Conservation (phyloP, 2,888 invertebrate genomes). For the Drosophila ezoana region DNA sequence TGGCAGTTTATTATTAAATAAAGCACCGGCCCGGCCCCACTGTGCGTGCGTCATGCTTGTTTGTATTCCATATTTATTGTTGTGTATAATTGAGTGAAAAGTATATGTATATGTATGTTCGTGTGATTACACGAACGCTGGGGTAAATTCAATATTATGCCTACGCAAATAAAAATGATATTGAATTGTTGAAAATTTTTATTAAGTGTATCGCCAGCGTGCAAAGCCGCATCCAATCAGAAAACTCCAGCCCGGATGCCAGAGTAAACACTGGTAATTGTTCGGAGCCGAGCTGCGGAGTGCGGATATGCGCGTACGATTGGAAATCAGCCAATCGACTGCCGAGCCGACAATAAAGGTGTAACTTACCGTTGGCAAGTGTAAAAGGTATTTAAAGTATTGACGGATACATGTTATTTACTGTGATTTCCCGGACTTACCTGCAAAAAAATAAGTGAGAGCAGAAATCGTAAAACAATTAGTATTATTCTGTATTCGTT, state of each 20-base stretch:
- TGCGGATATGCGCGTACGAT: not conserved
- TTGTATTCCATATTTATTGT: constrained; percentile 75
- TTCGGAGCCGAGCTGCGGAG: constrained; percentile 22
- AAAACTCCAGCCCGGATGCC: constrained; percentile 45
- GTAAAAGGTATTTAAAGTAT: constrained; percentile 43
- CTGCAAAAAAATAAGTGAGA: constrained; percentile 43
- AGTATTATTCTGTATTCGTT: constrained; percentile 6
- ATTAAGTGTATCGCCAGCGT: constrained; percentile 51
- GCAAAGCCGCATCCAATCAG: constrained; percentile 43
- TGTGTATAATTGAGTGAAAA: constrained; percentile 80
- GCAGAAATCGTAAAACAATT: constrained; percentile 25
- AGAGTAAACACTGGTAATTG: constrained; percentile 68
- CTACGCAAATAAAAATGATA: constrained; percentile 76
- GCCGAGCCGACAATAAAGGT: constrained; percentile 6
- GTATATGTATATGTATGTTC: constrained; percentile 68
- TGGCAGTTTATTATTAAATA: constrained; percentile 75
- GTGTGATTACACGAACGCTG: constrained; percentile 62
- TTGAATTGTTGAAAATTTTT: constrained; percentile 73
- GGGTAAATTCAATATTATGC: constrained; percentile 69
- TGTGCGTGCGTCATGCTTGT: constrained; percentile 68
- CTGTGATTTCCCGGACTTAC: constrained; percentile 53
- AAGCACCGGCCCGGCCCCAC: constrained; percentile 55
- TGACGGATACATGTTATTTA: not conserved
- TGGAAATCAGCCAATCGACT: constrained; percentile 5
- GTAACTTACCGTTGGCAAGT: constrained; percentile 54